Conservation (phyloP, 2,113 vertebrate genomes). For the Macquaria australasica region DNA sequence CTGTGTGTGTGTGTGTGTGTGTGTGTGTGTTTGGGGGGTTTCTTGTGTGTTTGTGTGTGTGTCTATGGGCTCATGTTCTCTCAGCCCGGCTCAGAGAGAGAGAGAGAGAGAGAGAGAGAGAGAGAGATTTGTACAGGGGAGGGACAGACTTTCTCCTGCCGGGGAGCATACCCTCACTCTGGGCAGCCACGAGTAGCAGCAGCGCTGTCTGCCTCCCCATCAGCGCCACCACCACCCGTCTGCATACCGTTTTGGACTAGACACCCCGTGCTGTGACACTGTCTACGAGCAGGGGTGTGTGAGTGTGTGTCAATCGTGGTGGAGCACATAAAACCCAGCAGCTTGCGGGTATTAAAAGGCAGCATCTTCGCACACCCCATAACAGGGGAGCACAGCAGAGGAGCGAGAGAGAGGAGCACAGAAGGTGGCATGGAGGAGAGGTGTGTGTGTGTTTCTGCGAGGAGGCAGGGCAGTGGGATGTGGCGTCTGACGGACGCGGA, state of each 20-base stretch:
- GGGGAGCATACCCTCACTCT: conserved; percentile 65
- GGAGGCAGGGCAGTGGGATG: conserved; percentile 76
- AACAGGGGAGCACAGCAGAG: conserved; percentile 44
- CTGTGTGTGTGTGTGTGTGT: conserved; percentile 23
- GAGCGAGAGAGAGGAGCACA: conserved; percentile 29
- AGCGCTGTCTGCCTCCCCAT: conserved; percentile 56
- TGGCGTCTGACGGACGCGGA: conserved; percentile 73
- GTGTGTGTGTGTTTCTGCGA: conserved; percentile 57
- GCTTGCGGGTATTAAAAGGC: conserved; percentile 23
- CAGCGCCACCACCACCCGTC: conserved; percentile 52
- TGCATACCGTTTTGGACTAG: conserved; percentile 58
- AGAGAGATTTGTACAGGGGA: conserved; percentile 51
- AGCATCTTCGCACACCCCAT: conserved; percentile 4
- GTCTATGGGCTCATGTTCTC: conserved; percentile 21
- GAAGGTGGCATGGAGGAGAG: conserved; percentile 73
- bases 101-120: conserved; percentile 38
- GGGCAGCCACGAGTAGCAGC: conserved; percentile 65
- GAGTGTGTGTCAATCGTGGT: conserved; percentile 52
- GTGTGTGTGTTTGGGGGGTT: not conserved
- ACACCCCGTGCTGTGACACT: conserved; percentile 54
- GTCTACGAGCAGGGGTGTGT: conserved; percentile 26
- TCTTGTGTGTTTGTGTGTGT: conserved; percentile 5
- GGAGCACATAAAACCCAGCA: conserved; percentile 63
- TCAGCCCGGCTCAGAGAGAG: conserved; percentile 31
- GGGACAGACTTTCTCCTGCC: conserved; percentile 64